phyloP scores from a whole-genome alignment of 2,797 vertebrate genomes.

The Dromococcyx pavoninus region DNA sequence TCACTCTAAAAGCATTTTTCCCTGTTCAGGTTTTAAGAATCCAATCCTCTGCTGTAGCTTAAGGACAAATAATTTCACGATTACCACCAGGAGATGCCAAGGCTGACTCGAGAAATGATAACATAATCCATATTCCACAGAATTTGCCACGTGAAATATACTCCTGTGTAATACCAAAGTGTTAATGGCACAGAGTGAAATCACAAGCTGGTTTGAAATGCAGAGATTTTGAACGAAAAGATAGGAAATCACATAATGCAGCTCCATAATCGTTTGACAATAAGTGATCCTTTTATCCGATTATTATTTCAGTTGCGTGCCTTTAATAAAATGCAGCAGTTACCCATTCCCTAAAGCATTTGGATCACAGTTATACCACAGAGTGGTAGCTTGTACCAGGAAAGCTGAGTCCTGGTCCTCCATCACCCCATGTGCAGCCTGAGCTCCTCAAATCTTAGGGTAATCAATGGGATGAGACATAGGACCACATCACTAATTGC shows the following conservation, averaged over 20 bases:
- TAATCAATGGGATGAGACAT: neutral
- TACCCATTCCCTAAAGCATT: slow-evolving; percentile 42
- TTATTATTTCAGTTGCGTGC: slow-evolving; percentile 47
- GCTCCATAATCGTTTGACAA: slow-evolving; percentile 65
- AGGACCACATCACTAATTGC: neutral
- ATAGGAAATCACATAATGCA: slow-evolving; percentile 70
- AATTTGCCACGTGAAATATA: slow-evolving; percentile 65
- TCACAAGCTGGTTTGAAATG: slow-evolving; percentile 70
- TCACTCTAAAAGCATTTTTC: slow-evolving; percentile 77
- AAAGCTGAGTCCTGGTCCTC: neutral
- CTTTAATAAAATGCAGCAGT: slow-evolving; percentile 62
- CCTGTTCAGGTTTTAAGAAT: slow-evolving; percentile 67
- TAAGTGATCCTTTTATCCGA: slow-evolving; percentile 71
- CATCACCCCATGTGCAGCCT: neutral
- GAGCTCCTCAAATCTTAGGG: neutral
- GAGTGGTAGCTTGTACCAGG: neutral
- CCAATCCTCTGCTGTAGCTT: slow-evolving; percentile 75
- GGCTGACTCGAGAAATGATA: slow-evolving; percentile 69
- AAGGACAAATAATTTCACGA: slow-evolving; percentile 72
- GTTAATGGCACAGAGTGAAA: slow-evolving; percentile 72
- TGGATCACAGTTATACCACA: neutral
- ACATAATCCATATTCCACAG: slow-evolving; percentile 72
- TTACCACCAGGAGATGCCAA: slow-evolving; percentile 58
- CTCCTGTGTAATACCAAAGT: slow-evolving; percentile 57
- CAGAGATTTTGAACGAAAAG: slow-evolving; percentile 60